These are phyloP conservation scores for Rotaria macrura DNA, from an alignment of 2,888 invertebrate genomes.

Conservation along the genomic window DNA sequence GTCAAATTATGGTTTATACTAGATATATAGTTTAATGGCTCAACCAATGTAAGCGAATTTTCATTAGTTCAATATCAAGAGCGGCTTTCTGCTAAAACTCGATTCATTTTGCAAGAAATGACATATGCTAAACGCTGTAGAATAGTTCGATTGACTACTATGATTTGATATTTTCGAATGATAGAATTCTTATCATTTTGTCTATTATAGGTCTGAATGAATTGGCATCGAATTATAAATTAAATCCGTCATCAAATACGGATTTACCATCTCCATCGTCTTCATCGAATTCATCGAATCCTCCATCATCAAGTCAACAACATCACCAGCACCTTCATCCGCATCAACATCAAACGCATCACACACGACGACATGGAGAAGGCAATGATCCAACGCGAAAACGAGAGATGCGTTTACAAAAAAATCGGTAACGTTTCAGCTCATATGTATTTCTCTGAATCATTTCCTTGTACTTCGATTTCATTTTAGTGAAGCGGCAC, in stretches of 20 bases:
- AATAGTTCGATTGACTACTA: not conserved
- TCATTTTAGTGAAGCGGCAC: conserved; percentile 74
- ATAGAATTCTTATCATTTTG: not conserved
- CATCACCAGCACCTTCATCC: not conserved
- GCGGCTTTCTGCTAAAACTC: too few species aligned
- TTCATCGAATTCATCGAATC: not conserved
- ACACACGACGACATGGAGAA: not conserved
- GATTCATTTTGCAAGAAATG: too few species aligned
- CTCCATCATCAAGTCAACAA: not conserved
- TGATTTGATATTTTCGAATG: not conserved
- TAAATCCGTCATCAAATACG: not conserved
- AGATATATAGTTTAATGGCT: too few species aligned
- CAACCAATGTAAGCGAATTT: too few species aligned
- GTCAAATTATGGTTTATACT: too few species aligned
- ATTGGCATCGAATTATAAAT: not conserved
- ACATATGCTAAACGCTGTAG: too few species aligned
- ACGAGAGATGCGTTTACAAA: conserved; percentile 78
- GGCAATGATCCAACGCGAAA: conserved; percentile 71
- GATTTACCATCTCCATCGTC: not conserved
- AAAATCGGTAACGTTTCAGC: conserved; percentile 60
- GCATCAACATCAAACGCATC: not conserved
- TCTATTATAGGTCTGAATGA: not conserved
- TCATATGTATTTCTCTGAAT: not conserved
- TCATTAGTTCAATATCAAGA: too few species aligned
- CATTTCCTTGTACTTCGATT: conserved; percentile 8